Evolutionary conservation across 2,113 vertebrate genomes (phyloP).

Genomic region (Nannospalax galili): DNA sequence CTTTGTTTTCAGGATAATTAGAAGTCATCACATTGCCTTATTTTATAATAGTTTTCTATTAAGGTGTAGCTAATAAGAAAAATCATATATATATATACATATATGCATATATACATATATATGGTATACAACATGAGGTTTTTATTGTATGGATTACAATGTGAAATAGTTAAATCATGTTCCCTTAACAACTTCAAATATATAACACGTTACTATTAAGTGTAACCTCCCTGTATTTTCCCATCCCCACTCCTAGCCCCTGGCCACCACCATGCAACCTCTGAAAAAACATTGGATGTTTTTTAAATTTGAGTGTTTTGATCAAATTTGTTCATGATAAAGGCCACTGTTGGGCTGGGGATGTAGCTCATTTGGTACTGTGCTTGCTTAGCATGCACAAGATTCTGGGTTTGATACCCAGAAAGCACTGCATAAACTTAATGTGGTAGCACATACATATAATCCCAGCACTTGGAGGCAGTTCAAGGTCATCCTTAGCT

Average conservation of each 20-base stretch:
- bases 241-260: neutral
- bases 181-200: neutral
- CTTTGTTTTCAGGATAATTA: neutral
- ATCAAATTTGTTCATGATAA: neutral
- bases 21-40: neutral
- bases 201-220: neutral
- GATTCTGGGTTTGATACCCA: neutral
- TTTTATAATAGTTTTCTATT: neutral
- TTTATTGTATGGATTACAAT: neutral
- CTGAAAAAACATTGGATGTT: neutral
- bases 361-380: neutral
- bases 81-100: neutral
- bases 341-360: neutral
- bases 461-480: neutral
- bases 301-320: neutral
- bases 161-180: neutral
- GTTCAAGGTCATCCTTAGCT: neutral
- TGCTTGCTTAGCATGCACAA: neutral
- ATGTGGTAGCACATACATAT: neutral
- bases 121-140: neutral
- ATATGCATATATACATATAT: neutral
- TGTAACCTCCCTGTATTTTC: neutral
- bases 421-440: neutral
- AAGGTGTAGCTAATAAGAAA: neutral
- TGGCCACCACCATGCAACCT: neutral